Conservation (phyloP, 2,888 invertebrate species). For the Tanytarsus gracilentus region DNA sequence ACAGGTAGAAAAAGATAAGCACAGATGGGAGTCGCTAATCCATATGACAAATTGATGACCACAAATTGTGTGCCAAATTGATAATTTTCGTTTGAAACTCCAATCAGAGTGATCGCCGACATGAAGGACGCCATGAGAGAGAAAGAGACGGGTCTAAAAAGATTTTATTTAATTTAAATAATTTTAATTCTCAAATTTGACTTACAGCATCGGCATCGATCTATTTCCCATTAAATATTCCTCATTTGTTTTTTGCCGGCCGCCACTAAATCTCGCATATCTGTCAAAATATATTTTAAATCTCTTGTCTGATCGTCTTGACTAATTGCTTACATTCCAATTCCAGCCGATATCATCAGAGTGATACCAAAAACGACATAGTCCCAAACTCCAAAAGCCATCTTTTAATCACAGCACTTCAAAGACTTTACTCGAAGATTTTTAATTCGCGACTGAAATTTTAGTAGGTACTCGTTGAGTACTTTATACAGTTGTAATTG, state of each 20-base stretch:
- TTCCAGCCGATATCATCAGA: conserved; percentile 59
- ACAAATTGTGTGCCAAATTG: conserved; percentile 72
- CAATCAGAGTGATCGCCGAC: conserved; percentile 83
- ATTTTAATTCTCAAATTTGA: background rate
- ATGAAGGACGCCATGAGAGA: conserved; percentile 91
- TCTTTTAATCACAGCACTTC: too few relatives aligned
- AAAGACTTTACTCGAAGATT: too few relatives aligned
- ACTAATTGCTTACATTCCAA: conserved; percentile 64
- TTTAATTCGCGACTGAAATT: too few relatives aligned
- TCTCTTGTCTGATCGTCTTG: background rate
- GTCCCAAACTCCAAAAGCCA: conserved; percentile 48
- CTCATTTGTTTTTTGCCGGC: conserved; percentile 73
- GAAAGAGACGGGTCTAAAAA: conserved; percentile 62
- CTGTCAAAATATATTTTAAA: background rate
- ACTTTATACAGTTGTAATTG: too few relatives aligned
- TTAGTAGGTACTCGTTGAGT: too few relatives aligned
- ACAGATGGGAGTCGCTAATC: conserved; percentile 68
- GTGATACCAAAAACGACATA: conserved; percentile 65
- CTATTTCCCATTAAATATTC: conserved; percentile 35
- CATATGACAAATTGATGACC: conserved; percentile 66
- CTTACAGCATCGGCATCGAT: conserved; percentile 7
- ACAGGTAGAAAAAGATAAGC: conserved; percentile 74
- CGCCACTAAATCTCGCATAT: conserved; percentile 64
- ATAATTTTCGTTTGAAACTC: conserved; percentile 81
- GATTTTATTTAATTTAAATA: background rate